Evolutionary conservation across 2,113 vertebrate species (phyloP).

Genomic region (Actinemys pallida): DNA sequence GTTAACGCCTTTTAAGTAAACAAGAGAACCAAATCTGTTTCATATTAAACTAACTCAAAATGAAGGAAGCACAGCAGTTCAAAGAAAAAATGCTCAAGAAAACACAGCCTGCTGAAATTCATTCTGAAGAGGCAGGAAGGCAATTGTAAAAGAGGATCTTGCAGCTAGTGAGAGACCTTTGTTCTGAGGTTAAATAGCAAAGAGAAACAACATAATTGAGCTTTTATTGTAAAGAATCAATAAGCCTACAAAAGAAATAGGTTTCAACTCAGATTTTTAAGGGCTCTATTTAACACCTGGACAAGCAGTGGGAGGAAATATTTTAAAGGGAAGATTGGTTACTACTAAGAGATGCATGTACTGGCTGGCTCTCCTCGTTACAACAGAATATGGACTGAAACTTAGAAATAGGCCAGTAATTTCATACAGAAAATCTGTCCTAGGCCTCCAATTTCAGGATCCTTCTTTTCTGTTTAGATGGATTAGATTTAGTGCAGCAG

Average conservation of each 20-base stretch:
- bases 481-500: background rate
- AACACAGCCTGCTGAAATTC: constrained; percentile 52
- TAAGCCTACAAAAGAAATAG: constrained; percentile 15
- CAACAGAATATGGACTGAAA: background rate
- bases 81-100: constrained; percentile 56
- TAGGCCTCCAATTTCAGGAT: background rate
- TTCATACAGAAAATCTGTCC: background rate
- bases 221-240: constrained; percentile 33
- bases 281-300: constrained; percentile 55
- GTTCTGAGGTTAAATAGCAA: constrained; percentile 40
- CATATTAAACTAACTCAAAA: constrained; percentile 64
- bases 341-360: background rate
- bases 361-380: background rate
- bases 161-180: background rate
- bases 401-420: background rate
- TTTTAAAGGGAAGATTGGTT: background rate
- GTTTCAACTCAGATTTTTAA: background rate
- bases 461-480: background rate
- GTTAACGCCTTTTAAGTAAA: constrained; percentile 72
- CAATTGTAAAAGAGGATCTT: constrained; percentile 51
- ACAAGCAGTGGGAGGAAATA: background rate
- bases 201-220: constrained; percentile 53
- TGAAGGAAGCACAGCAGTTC: constrained; percentile 66
- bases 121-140: constrained; percentile 47
- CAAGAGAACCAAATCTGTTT: constrained; percentile 68